Evolutionary conservation across 2,888 invertebrate species (phyloP).

Genomic region (Agriotes lineatus): DNA sequence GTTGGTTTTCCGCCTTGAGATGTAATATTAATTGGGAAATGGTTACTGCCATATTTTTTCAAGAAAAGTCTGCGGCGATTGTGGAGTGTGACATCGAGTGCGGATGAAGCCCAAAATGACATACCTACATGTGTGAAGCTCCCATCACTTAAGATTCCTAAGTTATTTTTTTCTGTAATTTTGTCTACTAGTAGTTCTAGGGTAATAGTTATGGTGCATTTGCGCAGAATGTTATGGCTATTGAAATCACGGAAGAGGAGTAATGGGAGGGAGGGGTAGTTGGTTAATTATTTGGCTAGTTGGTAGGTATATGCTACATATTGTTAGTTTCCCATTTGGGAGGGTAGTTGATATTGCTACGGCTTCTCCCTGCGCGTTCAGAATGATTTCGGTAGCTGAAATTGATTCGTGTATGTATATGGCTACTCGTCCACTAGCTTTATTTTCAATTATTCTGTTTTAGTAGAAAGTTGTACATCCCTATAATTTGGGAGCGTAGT

Average conservation of each 20-base stretch:
- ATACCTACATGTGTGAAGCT: not conserved
- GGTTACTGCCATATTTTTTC: not conserved
- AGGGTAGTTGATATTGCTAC: not conserved
- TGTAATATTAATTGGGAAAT: not conserved
- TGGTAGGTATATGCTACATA: not conserved
- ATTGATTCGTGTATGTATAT: not conserved
- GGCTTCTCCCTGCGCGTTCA: not conserved
- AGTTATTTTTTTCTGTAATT: not conserved
- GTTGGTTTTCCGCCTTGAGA: not conserved
- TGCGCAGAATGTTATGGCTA: not conserved
- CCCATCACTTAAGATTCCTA: not conserved
- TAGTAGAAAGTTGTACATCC: not conserved
- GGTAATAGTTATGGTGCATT: not conserved
- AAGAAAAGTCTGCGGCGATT: not conserved
- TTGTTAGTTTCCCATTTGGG: not conserved
- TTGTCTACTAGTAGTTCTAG: not conserved
- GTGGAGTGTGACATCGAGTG: not conserved
- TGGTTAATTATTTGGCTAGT: not conserved
- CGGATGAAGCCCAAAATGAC: not conserved
- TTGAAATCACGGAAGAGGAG: not conserved
- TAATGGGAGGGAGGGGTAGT: not conserved
- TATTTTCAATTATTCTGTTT: not conserved
- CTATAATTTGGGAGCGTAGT: not conserved
- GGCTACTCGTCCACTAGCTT: not conserved
- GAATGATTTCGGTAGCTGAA: not conserved